Evolutionary conservation across 2,888 invertebrate species (phyloP).

Genomic region (Candidula unifasciata): DNA sequence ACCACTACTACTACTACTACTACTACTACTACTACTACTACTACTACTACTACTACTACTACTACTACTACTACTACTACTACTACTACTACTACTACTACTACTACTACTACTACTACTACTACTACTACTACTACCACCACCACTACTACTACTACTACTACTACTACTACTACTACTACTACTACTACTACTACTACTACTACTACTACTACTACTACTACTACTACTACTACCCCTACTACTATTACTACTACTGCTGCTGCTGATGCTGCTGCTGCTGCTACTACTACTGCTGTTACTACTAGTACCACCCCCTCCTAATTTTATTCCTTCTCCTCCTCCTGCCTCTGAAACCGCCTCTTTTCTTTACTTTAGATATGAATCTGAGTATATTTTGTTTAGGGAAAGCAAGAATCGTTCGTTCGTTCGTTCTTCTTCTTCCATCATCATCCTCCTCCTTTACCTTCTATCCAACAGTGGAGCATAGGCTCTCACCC

Average conservation of each 20-base stretch:
- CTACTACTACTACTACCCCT: slow-evolving; percentile 20
- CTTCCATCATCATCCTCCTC: too few species aligned
- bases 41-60: slow-evolving; percentile 20
- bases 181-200: slow-evolving; percentile 29
- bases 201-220: slow-evolving; percentile 3
- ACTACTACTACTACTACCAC: slow-evolving; percentile 26
- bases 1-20: slow-evolving; percentile 24
- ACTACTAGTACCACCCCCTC: slow-evolving; percentile 16
- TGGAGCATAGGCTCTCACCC: too few species aligned
- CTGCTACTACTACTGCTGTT: slow-evolving; percentile 10
- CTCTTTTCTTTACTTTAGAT: too few species aligned
- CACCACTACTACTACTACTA: slow-evolving; percentile 6
- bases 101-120: slow-evolving; percentile 17
- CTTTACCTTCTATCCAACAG: too few species aligned
- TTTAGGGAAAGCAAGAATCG: too few species aligned
- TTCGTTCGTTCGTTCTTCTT: too few species aligned
- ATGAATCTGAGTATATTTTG: too few species aligned
- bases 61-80: neutral
- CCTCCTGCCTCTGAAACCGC: too few species aligned
- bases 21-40: slow-evolving; percentile 25
- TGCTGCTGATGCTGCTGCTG: neutral
- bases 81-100: neutral
- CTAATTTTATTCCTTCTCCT: slow-evolving; percentile 5
- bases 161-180: slow-evolving; percentile 13
- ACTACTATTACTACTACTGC: slow-evolving; percentile 24